phyloP scores from a whole-genome alignment of 2,113 vertebrate genomes.

The Corapipo altera region DNA sequence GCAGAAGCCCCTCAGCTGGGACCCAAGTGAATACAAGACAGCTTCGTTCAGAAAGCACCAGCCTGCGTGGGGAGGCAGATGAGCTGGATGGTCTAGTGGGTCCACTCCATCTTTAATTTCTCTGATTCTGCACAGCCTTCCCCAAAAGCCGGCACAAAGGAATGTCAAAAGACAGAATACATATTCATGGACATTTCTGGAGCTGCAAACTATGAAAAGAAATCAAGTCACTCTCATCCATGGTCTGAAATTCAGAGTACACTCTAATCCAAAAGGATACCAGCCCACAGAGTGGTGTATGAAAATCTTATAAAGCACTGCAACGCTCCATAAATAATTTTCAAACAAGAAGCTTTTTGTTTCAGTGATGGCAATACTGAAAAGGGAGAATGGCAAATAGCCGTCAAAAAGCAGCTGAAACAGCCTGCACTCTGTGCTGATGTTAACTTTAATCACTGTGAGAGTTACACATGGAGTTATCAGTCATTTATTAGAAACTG shows the following conservation, averaged over 20 bases:
- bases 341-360: constrained; percentile 65
- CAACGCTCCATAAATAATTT: constrained; percentile 72
- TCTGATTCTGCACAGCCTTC: not conserved
- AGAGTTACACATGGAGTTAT: not conserved
- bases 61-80: not conserved
- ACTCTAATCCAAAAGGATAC: constrained; percentile 44
- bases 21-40: accelerated
- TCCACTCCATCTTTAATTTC: not conserved
- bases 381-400: constrained; percentile 47
- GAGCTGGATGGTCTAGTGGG: not conserved
- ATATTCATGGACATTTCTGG: constrained; percentile 54
- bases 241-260: constrained; percentile 61
- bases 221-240: constrained; percentile 50
- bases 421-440: not conserved
- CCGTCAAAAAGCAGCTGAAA: constrained; percentile 34
- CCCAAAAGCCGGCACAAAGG: not conserved
- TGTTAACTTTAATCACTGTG: constrained; percentile 32
- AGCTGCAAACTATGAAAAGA: constrained; percentile 60
- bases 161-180: not conserved
- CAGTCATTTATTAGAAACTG: constrained; percentile 29
- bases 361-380: constrained; percentile 62
- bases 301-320: constrained; percentile 63
- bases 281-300: constrained; percentile 47
- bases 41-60: not conserved
- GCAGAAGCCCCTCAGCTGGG: not conserved